Evolutionary conservation across 2,888 invertebrate species (phyloP), one percentile per base, ranked within the genome.

Genomic region (Synanthedon vespiformis): DNA sequence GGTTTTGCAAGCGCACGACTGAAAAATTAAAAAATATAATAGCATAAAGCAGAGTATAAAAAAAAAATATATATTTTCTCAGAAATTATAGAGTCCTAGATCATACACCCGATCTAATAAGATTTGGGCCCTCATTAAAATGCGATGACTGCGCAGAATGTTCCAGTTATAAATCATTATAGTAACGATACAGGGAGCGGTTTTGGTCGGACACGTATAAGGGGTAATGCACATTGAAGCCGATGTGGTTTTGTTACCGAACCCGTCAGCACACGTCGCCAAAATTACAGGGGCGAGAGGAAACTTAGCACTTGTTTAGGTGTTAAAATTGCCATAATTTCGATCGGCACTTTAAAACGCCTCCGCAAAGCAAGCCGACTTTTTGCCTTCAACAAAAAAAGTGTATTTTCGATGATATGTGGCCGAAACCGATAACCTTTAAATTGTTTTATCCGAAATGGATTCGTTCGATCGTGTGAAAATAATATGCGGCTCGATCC

Each of bases 271-370:
- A 75, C 79, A 79, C 80, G 78, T 80, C 68, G 65, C 56, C 56
- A 54, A 83, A 85, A 86, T 86, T 84, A 85, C 76, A 80, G 80
- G 77, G 81, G 65, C 68, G 65, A 72, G 65, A 72, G 65, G 74
- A 72, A 80, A 80, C 80, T 84, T 86, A 84, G 81, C 86, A 82
- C 85, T 81, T 67, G 34, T 73, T 79, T 76, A 86, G 86, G 86
- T 87, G 86, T 87, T 74, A 86, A 87, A 84, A 87, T 87, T 87
- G 85, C 86, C 86, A 77, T 86, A 84, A 87, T 86, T 82, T 74
- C 65, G 71, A 74, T 74, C 67, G 70, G 70, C 66, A 69, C 65
- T 68, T 68, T 67, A 73, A 76, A 79, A 73, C 86, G 80, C 85
- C 82, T 72, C 64, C 64, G 68, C 76, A 77, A 80, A 80, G 72